A percentile compares a stretch with the other conserved stretches of the same genome.
These are phyloP conservation scores for Monochamus saltuarius DNA, from an alignment of 1,140 invertebrate species.

Conservation along the genomic window DNA sequence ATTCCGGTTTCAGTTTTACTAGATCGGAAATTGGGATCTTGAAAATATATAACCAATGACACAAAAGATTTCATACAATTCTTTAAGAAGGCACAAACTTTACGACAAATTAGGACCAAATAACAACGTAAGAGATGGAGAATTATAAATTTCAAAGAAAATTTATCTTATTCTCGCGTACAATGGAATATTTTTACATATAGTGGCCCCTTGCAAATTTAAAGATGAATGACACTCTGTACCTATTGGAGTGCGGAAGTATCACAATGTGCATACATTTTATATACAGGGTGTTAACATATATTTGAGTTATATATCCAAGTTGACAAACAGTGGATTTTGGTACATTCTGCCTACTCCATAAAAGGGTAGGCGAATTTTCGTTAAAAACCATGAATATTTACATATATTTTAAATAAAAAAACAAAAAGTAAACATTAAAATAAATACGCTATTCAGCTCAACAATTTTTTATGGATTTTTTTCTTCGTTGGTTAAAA, in stretches of 20 bases:
- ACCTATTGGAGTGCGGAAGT: background rate
- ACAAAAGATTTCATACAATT: background rate
- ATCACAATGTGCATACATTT: constrained; percentile 12
- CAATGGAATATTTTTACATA: constrained; percentile 1
- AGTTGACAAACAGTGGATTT: background rate
- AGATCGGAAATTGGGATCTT: background rate
- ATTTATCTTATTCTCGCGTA: background rate
- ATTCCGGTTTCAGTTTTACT: background rate
- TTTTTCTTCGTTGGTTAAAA: no score
- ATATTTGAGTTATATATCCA: background rate
- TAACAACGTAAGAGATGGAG: background rate
- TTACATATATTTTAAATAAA: background rate
- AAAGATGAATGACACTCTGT: background rate
- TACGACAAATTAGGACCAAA: background rate
- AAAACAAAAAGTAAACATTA: background rate
- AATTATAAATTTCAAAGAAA: background rate
- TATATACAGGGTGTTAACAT: background rate
- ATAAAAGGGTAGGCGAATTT: background rate
- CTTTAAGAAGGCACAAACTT: background rate
- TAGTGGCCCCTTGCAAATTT: constrained; percentile 8
- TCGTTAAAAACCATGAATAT: background rate
- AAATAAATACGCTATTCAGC: no score
- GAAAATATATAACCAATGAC: no score
- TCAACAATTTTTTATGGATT: no score
- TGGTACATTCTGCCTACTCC: background rate